phyloP scores from a whole-genome alignment of 2,113 vertebrate genomes.

The Leucosticte australis region DNA sequence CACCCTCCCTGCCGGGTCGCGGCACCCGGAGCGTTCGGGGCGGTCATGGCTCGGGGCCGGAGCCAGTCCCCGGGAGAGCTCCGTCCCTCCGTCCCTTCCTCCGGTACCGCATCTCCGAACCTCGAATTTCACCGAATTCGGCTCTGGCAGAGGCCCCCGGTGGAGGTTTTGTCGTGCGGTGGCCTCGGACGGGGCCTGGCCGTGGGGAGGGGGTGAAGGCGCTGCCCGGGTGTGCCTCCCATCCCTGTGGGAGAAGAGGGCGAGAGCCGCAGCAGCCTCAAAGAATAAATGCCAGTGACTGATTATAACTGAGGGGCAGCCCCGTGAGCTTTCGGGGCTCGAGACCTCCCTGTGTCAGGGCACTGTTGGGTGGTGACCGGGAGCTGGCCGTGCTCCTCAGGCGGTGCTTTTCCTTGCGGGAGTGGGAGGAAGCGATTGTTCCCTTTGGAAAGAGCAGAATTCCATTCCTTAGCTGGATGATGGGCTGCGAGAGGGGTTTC shows the following conservation, averaged over 20 bases:
- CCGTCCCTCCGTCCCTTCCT: not conserved
- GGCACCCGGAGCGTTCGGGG: not conserved
- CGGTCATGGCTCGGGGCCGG: not conserved
- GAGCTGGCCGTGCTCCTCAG: not conserved
- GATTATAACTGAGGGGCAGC: accelerated
- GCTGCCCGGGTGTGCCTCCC: not conserved
- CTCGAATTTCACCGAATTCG: not conserved
- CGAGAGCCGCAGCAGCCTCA: not conserved
- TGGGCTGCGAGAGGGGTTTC: not conserved
- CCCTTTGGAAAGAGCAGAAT: not conserved
- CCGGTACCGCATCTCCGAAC: not conserved
- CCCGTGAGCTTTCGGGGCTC: accelerated
- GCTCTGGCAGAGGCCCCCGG: not conserved
- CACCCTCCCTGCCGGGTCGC: not conserved
- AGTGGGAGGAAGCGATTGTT: not conserved
- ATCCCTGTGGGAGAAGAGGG: not conserved
- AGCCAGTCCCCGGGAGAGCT: not conserved
- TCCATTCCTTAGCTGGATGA: not conserved
- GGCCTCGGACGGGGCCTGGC: not conserved
- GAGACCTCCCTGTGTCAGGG: accelerated
- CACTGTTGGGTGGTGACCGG: not conserved
- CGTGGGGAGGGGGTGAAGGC: accelerated
- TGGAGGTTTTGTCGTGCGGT: not conserved
- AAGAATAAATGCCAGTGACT: accelerated
- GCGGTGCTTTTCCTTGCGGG: accelerated